Evolutionary conservation across 2,888 invertebrate species (phyloP), one percentile per base, ranked within the genome.

Genomic region (Zygaena filipendulae): DNA sequence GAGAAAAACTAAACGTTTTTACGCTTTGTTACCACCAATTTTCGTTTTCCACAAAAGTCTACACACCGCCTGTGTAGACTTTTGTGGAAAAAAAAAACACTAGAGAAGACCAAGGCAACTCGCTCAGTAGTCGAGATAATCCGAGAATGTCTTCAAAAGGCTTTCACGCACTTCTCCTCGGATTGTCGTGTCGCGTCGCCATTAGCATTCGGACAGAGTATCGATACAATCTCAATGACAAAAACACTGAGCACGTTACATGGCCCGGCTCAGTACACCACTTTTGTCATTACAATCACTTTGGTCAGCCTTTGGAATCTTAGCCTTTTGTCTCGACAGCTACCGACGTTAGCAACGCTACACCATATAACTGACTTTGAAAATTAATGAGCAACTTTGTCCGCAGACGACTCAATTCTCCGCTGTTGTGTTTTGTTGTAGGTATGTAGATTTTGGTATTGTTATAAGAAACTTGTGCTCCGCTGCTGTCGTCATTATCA

Each of bases 351-450:
- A 59, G 53, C 52, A 47, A 59, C 51, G 53, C 41, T 36, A 30
- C 31, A 42, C 47, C 49, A 35, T 36, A 56, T 49, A 47, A 49
- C 57, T 55, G 59, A 56, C 62, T 67, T 61, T 63, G 69, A 66
- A 69, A 70, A 72, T 71, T 71, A 72, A 72, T 68, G 69, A 70
- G 63, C 46, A 33, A 47, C 60, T 57, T 59, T 66, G 59, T 57
- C 26, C 35, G 27, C 26, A 48, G 47, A 61, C 56, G 48, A 59
- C 64, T 69, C 58, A 62, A 63, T 67, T 45, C 52, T 43, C 35
- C 38, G 36, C 25, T 42, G 43, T 52, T 54, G 52, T 56, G 49
- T 49, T 46, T 56, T 52, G 47, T 59, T 30, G 4, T 16, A 16
- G 4, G 49, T 46, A 53, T 51, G 50, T 45, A 40, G 31, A 36